Evolutionary conservation across 2,797 vertebrate genomes (phyloP).

Genomic region (Macrochelys suwanniensis): DNA sequence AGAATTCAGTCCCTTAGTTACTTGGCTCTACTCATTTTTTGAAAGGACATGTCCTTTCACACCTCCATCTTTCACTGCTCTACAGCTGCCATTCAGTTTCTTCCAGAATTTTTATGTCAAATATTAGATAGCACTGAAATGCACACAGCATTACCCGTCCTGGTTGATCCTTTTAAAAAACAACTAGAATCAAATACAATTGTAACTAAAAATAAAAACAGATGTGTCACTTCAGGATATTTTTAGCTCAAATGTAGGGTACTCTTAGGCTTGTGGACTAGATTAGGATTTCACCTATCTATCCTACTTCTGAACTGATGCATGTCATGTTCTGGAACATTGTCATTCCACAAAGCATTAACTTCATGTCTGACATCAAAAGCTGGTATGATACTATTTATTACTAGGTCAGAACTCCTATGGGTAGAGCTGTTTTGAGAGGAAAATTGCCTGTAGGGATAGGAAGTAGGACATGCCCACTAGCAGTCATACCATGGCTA

Average conservation of each 20-base stretch:
- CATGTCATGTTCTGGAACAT: not conserved
- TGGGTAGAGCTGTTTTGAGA: not conserved
- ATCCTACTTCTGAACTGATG: not conserved
- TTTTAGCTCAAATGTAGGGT: fast-evolving
- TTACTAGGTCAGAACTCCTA: not conserved
- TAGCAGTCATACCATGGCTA: not conserved
- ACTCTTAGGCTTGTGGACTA: not conserved
- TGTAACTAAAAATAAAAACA: not conserved
- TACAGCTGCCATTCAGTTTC: not conserved
- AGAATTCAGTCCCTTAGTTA: not conserved
- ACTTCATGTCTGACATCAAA: not conserved
- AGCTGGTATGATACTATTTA: not conserved
- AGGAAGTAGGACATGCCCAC: not conserved
- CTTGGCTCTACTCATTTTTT: not conserved
- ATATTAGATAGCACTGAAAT: not conserved
- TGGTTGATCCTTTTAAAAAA: not conserved
- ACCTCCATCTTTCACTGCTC: not conserved
- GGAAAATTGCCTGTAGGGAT: not conserved
- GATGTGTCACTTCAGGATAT: fast-evolving
- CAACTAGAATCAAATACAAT: fast-evolving
- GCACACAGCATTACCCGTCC: fast-evolving
- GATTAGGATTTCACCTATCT: not conserved
- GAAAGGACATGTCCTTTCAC: not conserved
- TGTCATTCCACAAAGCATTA: not conserved
- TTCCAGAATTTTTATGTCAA: not conserved